Percentiles rank a stretch among this genome's conserved stretches.
phyloP scores from a whole-genome alignment of 2,113 vertebrate species.

The Physeter macrocephalus region DNA sequence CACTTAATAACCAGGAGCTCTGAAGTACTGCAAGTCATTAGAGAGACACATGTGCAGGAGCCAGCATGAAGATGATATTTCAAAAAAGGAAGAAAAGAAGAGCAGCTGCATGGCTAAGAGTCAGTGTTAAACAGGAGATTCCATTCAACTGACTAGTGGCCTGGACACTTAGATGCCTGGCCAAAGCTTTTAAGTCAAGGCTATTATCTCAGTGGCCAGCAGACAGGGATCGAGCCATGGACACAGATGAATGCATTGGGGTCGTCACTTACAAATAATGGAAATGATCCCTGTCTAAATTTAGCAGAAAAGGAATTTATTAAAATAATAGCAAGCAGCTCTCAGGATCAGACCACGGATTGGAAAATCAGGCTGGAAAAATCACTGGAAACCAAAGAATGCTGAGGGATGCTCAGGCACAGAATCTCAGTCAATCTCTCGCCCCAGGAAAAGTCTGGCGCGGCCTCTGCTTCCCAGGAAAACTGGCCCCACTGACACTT shows the following conservation, averaged over 20 bases:
- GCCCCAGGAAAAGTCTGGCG: no score
- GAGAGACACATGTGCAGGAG: not conserved
- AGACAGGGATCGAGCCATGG: rapidly evolving
- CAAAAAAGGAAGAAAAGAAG: not conserved
- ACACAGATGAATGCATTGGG: not conserved
- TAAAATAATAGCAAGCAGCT: not conserved
- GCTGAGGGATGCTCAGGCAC: not conserved
- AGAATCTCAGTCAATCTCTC: rapidly evolving
- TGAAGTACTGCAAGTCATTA: not conserved
- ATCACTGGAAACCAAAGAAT: not conserved
- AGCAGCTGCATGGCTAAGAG: not conserved
- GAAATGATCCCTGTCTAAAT: not conserved
- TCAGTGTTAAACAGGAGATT: not conserved
- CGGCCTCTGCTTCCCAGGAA: not conserved
- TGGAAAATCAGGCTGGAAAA: not conserved
- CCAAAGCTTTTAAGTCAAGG: not conserved
- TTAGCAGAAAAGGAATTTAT: not conserved
- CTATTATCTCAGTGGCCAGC: no score
- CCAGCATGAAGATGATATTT: not conserved
- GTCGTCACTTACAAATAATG: not conserved
- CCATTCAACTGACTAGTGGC: not conserved
- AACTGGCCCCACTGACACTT: rapidly evolving
- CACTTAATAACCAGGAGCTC: not conserved
- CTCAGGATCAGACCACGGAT: not conserved
- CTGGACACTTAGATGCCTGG: not conserved